phyloP scores from a whole-genome alignment of 2,797 vertebrate species.

The Cottoperca gobio region DNA sequence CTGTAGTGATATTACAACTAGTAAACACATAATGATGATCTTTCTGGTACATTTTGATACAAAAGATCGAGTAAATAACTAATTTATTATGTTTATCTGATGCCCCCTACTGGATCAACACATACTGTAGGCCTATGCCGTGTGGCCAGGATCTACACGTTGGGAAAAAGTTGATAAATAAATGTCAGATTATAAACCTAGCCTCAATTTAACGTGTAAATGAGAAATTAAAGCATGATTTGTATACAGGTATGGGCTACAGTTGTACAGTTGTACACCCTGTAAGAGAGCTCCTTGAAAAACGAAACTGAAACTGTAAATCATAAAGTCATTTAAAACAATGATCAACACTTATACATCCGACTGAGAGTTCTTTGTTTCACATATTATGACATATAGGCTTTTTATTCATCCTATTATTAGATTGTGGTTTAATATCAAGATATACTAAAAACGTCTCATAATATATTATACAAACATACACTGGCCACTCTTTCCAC shows the following conservation, averaged over 20 bases:
- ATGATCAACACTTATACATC: neutral
- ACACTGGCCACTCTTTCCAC: neutral
- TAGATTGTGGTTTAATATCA: neutral
- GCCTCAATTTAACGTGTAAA: neutral
- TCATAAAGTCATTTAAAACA: neutral
- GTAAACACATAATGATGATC: neutral
- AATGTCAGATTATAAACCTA: neutral
- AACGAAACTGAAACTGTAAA: slow-evolving; percentile 24
- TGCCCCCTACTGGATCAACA: slow-evolving; percentile 16
- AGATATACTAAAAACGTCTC: neutral
- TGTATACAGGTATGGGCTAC: accelerated
- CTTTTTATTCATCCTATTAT: neutral
- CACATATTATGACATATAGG: no score
- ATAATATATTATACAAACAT: neutral
- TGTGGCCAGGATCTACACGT: neutral
- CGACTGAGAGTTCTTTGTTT: neutral
- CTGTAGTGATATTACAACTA: neutral
- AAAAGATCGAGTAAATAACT: neutral
- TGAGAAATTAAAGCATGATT: neutral
- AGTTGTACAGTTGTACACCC: neutral
- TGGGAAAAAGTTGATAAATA: neutral
- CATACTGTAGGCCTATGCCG: neutral
- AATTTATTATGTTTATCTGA: neutral
- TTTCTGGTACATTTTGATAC: neutral
- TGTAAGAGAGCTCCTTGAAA: neutral